A percentile compares a stretch with the other conserved stretches of the same genome.
Conservation (phyloP, 1,140 invertebrate species). For the Cotesia chilonis region DNA sequence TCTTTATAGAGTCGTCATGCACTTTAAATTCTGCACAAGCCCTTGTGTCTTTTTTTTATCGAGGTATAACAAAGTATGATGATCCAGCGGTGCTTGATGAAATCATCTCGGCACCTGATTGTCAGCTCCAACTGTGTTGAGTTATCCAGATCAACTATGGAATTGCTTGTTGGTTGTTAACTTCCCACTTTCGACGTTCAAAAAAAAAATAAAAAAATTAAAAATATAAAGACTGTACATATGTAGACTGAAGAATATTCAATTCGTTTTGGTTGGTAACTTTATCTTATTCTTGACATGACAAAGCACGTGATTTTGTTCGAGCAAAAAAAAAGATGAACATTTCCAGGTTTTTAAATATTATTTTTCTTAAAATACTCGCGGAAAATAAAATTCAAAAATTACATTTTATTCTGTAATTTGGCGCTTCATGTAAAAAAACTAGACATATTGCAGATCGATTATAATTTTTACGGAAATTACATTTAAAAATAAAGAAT, state of each 20-base stretch:
- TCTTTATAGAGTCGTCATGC: constrained; percentile 4
- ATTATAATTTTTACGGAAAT: too few species aligned
- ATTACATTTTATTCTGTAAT: too few species aligned
- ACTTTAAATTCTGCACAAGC: neutral
- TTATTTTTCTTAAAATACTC: neutral
- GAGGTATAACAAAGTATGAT: constrained; percentile 59
- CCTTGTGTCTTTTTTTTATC: constrained; percentile 44
- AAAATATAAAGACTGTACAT: too few species aligned
- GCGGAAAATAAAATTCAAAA: too few species aligned
- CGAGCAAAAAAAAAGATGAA: neutral
- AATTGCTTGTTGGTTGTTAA: constrained; percentile 11
- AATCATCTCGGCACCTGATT: constrained; percentile 56
- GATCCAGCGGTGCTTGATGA: constrained; percentile 53
- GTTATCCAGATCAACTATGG: constrained; percentile 20
- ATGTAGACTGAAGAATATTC: constrained; percentile 11
- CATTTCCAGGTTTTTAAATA: neutral
- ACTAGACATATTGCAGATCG: too few species aligned
- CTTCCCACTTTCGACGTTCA: neutral
- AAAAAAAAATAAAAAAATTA: too few species aligned
- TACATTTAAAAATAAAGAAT: too few species aligned
- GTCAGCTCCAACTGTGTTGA: constrained; percentile 41
- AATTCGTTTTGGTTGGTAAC: constrained; percentile 27
- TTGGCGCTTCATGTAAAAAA: too few species aligned
- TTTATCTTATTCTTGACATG: constrained; percentile 14
- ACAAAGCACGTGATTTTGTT: constrained; percentile 1